These are phyloP conservation scores for Chaenocephalus aceratus DNA, from an alignment of 2,113 vertebrate genomes.

Conservation along the genomic window DNA sequence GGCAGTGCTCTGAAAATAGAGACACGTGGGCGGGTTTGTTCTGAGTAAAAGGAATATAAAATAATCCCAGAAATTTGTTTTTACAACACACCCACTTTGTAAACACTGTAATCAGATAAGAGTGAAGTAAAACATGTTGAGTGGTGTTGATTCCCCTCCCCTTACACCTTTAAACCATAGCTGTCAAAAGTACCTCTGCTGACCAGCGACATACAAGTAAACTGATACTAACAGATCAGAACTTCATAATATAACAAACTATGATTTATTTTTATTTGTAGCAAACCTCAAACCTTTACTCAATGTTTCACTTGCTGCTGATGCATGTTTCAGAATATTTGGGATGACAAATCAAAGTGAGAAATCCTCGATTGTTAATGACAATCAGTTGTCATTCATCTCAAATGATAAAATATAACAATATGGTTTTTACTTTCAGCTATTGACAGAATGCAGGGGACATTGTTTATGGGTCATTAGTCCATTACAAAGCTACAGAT, in stretches of 20 bases:
- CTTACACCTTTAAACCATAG: slow-evolving; percentile 39
- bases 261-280: neutral
- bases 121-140: slow-evolving; percentile 47
- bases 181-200: slow-evolving; percentile 20
- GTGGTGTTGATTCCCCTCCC: slow-evolving; percentile 24
- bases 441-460: neutral
- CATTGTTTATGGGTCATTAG: neutral
- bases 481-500: slow-evolving; percentile 4
- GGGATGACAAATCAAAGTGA: neutral
- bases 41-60: slow-evolving; percentile 54
- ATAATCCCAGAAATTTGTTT: slow-evolving; percentile 57
- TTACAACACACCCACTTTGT: slow-evolving; percentile 70
- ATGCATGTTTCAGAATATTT: neutral
- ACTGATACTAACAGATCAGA: neutral
- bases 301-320: no score
- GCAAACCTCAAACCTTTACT: neutral
- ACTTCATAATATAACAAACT: neutral
- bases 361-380: no score
- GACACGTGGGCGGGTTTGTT: slow-evolving; percentile 25
- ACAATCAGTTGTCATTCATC: no score
- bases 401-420: neutral
- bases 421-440: neutral
- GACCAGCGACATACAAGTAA: neutral
- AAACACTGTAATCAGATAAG: slow-evolving; percentile 74
- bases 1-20: slow-evolving; percentile 31